Conservation (phyloP, 2,888 invertebrate genomes). For the Lithophane ornitopus region DNA sequence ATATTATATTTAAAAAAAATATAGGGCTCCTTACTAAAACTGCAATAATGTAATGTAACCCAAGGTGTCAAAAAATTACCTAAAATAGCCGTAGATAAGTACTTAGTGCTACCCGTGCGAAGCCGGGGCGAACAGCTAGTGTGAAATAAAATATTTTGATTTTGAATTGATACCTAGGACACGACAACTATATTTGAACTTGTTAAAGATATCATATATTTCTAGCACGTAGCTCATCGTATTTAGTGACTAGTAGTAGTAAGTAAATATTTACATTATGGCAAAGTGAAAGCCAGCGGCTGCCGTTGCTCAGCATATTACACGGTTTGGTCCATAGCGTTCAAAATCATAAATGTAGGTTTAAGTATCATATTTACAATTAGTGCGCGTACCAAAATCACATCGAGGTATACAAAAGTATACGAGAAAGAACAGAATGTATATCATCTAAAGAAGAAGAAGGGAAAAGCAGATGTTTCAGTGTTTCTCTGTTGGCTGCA, state of each 20-base stretch:
- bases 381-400: conserved; percentile 42
- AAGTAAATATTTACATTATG: neutral
- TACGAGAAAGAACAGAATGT: conserved; percentile 77
- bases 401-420: conserved; percentile 79
- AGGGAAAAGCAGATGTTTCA: conserved; percentile 94
- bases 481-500: conserved; percentile 75
- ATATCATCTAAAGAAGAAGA: conserved; percentile 89
- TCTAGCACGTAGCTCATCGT: conserved; percentile 1
- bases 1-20: too few relatives aligned
- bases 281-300: neutral
- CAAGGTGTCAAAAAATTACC: too few relatives aligned
- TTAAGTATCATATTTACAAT: conserved; percentile 33
- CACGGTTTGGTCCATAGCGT: conserved; percentile 31
- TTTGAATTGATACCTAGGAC: too few relatives aligned
- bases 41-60: too few relatives aligned
- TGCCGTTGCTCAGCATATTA: neutral
- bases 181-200: neutral
- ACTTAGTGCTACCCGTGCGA: too few relatives aligned
- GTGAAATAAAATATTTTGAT: too few relatives aligned
- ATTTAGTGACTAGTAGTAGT: neutral
- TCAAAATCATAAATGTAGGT: neutral
- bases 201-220: neutral
- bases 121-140: too few relatives aligned
- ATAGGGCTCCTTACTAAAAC: too few relatives aligned
- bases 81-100: too few relatives aligned